Conservation (phyloP, 1,140 invertebrate species). For the Coptotermes formosanus region DNA sequence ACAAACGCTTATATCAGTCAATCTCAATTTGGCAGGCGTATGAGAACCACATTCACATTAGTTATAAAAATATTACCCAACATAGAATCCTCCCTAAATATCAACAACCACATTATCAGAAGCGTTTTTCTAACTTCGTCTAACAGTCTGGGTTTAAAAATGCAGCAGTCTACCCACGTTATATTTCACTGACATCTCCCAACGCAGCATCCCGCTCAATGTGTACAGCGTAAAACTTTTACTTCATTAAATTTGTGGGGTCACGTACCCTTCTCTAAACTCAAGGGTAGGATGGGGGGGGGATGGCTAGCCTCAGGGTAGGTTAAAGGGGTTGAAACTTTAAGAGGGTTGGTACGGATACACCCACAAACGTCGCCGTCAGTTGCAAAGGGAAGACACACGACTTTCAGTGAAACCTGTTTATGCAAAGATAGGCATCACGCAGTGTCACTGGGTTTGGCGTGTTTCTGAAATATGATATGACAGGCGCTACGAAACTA, state of each 20-base stretch:
- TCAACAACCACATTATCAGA: background rate
- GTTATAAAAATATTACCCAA: background rate
- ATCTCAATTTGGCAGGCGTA: background rate
- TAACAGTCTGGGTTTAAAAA: background rate
- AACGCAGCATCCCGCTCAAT: background rate
- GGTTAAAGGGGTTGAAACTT: constrained; percentile 6
- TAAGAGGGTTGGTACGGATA: background rate
- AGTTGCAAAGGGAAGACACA: no score
- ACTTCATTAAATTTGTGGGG: constrained; percentile 15
- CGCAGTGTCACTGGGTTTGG: no score
- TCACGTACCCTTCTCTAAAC: background rate
- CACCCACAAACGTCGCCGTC: background rate
- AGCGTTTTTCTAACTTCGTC: background rate
- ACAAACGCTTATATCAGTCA: no score
- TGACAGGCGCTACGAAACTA: no score
- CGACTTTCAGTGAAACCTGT: no score
- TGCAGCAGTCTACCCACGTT: background rate
- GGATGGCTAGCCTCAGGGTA: background rate
- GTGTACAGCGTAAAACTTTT: background rate
- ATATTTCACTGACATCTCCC: background rate
- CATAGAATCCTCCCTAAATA: background rate
- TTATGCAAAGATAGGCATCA: no score
- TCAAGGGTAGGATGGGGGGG: background rate
- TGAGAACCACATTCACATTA: background rate
- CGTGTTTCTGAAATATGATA: no score